Percentiles rank a stretch among this genome's conserved stretches.
Evolutionary conservation across 2,797 vertebrate species (phyloP).

Genomic region (Ibycter americanus): DNA sequence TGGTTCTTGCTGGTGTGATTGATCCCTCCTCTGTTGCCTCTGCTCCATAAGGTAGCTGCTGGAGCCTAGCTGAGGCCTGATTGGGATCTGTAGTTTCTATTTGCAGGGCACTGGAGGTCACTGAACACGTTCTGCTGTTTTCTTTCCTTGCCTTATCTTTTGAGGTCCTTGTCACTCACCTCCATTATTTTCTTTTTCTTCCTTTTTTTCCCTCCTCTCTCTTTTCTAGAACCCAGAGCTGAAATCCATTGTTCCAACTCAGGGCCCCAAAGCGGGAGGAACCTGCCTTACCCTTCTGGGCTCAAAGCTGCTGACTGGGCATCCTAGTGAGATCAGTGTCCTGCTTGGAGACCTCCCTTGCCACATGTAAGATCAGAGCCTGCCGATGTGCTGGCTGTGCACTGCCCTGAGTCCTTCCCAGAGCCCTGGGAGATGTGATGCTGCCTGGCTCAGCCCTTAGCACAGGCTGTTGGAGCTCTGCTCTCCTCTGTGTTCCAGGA

Average conservation of each 20-base stretch:
- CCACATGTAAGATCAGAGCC: slow-evolving; percentile 81
- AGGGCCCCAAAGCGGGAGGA: slow-evolving; percentile 92
- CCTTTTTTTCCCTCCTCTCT: not conserved
- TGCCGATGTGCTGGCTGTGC: not conserved
- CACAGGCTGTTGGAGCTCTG: not conserved
- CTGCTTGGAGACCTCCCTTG: slow-evolving; percentile 88
- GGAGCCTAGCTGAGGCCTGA: not conserved
- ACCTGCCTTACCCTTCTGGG: slow-evolving; percentile 88
- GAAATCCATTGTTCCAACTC: slow-evolving; percentile 83
- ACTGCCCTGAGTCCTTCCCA: not conserved
- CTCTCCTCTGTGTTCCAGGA: not conserved
- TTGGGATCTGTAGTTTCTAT: not conserved
- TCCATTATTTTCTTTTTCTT: no score
- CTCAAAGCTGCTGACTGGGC: slow-evolving; percentile 88
- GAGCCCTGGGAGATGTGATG: not conserved
- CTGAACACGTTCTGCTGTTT: not conserved
- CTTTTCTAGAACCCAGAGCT: slow-evolving; percentile 86
- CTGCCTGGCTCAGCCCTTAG: not conserved
- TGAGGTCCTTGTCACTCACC: not conserved
- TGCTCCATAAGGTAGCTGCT: not conserved
- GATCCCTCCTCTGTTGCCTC: not conserved
- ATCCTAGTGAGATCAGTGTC: slow-evolving; percentile 82
- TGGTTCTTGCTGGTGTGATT: not conserved
- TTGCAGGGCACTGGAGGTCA: not conserved
- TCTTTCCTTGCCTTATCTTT: not conserved